These are phyloP conservation scores for Phengaris alcon DNA, from an alignment of 2,888 invertebrate genomes.

Conservation along the genomic window DNA sequence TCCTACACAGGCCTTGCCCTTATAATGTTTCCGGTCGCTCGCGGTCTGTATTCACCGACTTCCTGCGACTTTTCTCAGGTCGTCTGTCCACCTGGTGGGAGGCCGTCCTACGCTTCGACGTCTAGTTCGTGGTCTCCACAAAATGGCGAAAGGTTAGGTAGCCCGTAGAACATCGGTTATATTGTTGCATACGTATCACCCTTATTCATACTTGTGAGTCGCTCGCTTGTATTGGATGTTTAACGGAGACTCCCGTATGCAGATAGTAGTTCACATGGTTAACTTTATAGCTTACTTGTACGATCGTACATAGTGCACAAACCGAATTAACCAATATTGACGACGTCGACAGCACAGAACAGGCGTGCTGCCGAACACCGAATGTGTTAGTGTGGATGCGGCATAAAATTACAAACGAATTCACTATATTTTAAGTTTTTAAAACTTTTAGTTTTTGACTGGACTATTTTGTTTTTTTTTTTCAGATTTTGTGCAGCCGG, in stretches of 20 bases:
- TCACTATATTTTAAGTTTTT: too few species aligned
- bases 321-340: conserved; percentile 66
- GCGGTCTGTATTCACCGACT: too few species aligned
- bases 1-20: too few species aligned
- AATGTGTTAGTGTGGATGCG: conserved; percentile 3
- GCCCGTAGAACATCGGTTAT: background rate
- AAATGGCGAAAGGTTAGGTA: too few species aligned
- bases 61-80: too few species aligned
- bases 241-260: conserved; percentile 3
- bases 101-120: too few species aligned
- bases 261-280: conserved; percentile 24
- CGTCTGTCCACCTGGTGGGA: too few species aligned
- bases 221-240: background rate
- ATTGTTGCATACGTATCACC: background rate
- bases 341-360: conserved; percentile 49
- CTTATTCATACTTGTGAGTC: background rate
- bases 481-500: too few species aligned
- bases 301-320: conserved; percentile 29
- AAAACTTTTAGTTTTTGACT: too few species aligned
- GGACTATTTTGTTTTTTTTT: too few species aligned
- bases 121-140: too few species aligned
- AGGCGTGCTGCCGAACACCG: conserved; percentile 30
- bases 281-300: conserved; percentile 31
- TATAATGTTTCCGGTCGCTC: too few species aligned
- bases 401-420: background rate